A percentile compares a stretch with the other conserved stretches of the same genome.
These are phyloP conservation scores for Sycophila sp. DNA, from an alignment of 1,140 invertebrate genomes.

Conservation along the genomic window DNA sequence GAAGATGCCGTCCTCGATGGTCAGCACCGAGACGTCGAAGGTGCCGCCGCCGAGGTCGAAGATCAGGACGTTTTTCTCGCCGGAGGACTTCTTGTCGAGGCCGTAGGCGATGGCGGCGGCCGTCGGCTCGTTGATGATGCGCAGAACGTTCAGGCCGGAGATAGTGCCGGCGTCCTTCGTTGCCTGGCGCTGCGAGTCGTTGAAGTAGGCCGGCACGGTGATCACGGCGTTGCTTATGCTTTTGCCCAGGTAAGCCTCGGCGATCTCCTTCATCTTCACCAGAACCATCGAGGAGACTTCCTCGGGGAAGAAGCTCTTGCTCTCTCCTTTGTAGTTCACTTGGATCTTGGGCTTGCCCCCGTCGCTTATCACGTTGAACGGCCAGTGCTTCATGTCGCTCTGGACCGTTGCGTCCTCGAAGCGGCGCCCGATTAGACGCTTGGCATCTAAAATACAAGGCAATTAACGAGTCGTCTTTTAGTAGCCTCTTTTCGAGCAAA, in stretches of 20 bases:
- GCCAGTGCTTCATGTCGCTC: conserved; percentile 81
- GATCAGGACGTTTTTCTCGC: conserved; percentile 62
- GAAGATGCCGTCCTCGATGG: conserved; percentile 76
- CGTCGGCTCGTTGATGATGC: conserved; percentile 84
- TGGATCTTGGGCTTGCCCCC: conserved; percentile 77
- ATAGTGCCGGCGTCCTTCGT: conserved; percentile 77
- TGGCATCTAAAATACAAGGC: conserved; percentile 55
- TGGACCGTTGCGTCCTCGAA: conserved; percentile 77
- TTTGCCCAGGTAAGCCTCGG: conserved; percentile 70
- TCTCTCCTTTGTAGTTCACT: conserved; percentile 69
- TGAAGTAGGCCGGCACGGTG: conserved; percentile 70
- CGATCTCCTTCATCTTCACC: conserved; percentile 76
- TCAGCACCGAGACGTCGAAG: conserved; percentile 74
- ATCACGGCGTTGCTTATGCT: conserved; percentile 61
- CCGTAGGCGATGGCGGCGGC: conserved; percentile 76
- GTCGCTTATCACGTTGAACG: conserved; percentile 76
- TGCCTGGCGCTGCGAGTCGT: conserved; percentile 89
- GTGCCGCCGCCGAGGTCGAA: conserved; percentile 71
- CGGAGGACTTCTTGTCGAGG: conserved; percentile 69
- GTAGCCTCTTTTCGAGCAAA: too few relatives aligned
- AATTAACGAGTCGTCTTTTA: too few relatives aligned
- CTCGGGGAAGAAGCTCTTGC: conserved; percentile 57
- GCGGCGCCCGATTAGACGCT: conserved; percentile 67
- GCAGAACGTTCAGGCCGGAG: conserved; percentile 74
- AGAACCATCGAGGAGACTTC: conserved; percentile 66